Conservation (phyloP, 1,140 invertebrate genomes). For the Caenorhabditis inopinata region DNA sequence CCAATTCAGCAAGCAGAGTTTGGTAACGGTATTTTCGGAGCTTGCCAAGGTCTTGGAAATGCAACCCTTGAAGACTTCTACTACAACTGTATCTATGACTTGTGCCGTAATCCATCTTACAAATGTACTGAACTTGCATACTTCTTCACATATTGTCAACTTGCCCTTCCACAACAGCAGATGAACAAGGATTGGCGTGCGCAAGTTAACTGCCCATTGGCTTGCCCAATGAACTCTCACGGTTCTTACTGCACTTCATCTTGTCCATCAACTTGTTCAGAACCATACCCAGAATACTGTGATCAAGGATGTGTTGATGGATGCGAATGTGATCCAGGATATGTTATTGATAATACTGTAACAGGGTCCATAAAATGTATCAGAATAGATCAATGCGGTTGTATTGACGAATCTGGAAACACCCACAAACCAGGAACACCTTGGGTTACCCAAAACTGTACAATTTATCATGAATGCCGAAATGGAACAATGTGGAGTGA, state of each 20-base stretch:
- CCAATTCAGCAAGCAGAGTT: constrained; percentile 43
- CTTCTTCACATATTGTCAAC: constrained; percentile 40
- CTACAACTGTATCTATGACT: constrained; percentile 47
- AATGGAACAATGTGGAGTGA: constrained; percentile 42
- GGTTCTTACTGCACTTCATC: constrained; percentile 44
- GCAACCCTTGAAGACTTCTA: constrained; percentile 45
- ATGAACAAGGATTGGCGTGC: constrained; percentile 24
- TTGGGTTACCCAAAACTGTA: constrained; percentile 46
- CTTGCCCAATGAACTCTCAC: constrained; percentile 31
- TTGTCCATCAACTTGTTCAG: constrained; percentile 49
- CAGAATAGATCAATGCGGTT: constrained; percentile 44
- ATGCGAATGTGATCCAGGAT: constrained; percentile 46
- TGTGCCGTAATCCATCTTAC: constrained; percentile 37
- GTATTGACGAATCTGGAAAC: constrained; percentile 40
- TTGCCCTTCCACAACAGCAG: not conserved
- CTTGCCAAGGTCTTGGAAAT: constrained; percentile 42
- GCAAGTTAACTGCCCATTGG: constrained; percentile 14
- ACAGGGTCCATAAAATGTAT: constrained; percentile 36
- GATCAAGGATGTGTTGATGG: constrained; percentile 44
- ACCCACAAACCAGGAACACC: constrained; percentile 15
- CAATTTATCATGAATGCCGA: constrained; percentile 18
- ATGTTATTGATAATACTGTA: constrained; percentile 47
- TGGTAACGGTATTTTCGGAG: constrained; percentile 40
- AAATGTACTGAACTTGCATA: constrained; percentile 33
- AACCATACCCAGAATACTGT: constrained; percentile 16